Conservation (phyloP, 2,888 invertebrate species). For the Gerris lacustris region DNA sequence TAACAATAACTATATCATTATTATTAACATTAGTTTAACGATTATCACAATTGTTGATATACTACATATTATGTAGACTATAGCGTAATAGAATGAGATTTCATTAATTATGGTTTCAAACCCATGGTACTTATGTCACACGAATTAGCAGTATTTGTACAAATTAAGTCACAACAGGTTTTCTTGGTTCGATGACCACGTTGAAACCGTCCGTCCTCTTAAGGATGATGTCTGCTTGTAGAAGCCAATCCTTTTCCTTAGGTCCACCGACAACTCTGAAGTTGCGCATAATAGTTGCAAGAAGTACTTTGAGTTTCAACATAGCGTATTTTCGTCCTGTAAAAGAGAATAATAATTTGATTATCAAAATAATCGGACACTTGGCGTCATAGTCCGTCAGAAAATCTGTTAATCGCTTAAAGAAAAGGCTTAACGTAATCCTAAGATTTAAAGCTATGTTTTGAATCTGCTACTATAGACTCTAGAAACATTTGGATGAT, state of each 20-base stretch:
- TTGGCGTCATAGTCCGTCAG: not conserved
- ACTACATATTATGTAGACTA: too few relatives aligned
- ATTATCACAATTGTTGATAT: too few relatives aligned
- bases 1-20: too few relatives aligned
- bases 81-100: too few relatives aligned
- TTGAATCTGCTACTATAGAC: too few relatives aligned
- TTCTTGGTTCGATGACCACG: slow-evolving; percentile 56
- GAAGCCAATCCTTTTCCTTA: slow-evolving; percentile 54
- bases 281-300: slow-evolving; percentile 61
- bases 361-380: not conserved
- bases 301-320: slow-evolving; percentile 63
- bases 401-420: not conserved
- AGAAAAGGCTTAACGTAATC: too few relatives aligned
- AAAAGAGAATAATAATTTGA: slow-evolving; percentile 24
- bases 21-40: too few relatives aligned
- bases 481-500: too few relatives aligned
- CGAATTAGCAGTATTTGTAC: not conserved
- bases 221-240: slow-evolving; percentile 64
- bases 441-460: too few relatives aligned
- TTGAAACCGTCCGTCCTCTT: slow-evolving; percentile 66
- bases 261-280: slow-evolving; percentile 57
- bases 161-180: slow-evolving; percentile 31
- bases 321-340: slow-evolving; percentile 67
- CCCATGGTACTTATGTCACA: not conserved
- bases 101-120: too few relatives aligned